These are phyloP conservation scores for Branchipolynoe longqiensis DNA, from an alignment of 2,888 invertebrate species.

Conservation along the genomic window DNA sequence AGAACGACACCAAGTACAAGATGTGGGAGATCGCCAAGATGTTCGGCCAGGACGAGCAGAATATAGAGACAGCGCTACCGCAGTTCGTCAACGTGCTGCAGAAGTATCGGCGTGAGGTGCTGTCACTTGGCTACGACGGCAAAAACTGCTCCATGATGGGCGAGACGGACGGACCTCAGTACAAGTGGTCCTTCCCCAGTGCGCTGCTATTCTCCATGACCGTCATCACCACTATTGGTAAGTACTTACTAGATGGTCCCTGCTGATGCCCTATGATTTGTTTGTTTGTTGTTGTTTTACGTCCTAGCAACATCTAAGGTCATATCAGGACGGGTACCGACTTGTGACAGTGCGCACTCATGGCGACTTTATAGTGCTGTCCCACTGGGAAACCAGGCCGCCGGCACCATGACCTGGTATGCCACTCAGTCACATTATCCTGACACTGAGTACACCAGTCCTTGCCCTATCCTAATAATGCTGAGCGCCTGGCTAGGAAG, in stretches of 20 bases:
- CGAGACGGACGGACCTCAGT: conserved; percentile 74
- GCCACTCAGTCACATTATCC: no score
- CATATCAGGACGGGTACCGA: no score
- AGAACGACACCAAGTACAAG: conserved; percentile 71
- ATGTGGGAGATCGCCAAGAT: conserved; percentile 59
- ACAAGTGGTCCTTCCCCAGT: conserved; percentile 80
- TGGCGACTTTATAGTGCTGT: no score
- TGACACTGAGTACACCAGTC: no score
- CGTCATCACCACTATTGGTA: conserved; percentile 81
- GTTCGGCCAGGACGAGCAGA: conserved; percentile 42
- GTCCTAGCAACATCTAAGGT: no score
- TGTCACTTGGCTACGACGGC: conserved; percentile 79
- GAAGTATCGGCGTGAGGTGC: conserved; percentile 77
- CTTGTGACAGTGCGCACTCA: no score
- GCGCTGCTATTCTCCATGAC: conserved; percentile 81
- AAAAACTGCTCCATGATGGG: conserved; percentile 77
- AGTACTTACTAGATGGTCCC: conserved; percentile 62
- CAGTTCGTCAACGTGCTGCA: conserved; percentile 67
- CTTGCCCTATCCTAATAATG: no score
- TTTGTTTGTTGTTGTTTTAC: no score
- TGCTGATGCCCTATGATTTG: no score
- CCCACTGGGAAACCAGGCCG: no score
- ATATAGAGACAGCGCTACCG: conserved; percentile 48
- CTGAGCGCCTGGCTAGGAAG: no score
- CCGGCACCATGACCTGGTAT: no score